These are phyloP conservation scores for Lottia scabra DNA, from an alignment of 2,888 invertebrate genomes.

Conservation along the genomic window DNA sequence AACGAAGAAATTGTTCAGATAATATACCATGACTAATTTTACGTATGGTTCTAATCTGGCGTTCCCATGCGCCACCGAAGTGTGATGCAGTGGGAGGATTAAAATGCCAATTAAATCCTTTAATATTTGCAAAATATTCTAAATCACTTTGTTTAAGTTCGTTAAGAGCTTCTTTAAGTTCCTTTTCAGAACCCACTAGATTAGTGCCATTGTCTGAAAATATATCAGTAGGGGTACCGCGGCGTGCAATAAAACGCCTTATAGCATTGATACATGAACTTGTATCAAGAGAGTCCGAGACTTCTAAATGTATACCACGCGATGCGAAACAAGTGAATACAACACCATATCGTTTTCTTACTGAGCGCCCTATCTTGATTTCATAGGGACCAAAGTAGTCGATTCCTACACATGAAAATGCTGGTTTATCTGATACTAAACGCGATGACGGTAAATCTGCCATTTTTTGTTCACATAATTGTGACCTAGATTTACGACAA, in stretches of 20 bases:
- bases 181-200: constrained; percentile 27
- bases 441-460: background rate
- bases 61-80: too few species aligned
- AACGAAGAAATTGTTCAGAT: constrained; percentile 12
- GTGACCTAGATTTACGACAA: background rate
- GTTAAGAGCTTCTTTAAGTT: too few species aligned
- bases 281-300: constrained; percentile 20
- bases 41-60: constrained; percentile 28
- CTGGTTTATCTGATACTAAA: background rate
- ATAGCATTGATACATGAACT: constrained; percentile 27
- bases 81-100: constrained; percentile 34
- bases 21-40: constrained; percentile 20
- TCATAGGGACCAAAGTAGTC: constrained; percentile 27
- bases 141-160: constrained; percentile 17
- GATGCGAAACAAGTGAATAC: constrained; percentile 27
- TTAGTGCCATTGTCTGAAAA: constrained; percentile 29
- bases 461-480: background rate
- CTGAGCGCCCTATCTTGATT: constrained; percentile 20
- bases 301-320: constrained; percentile 27
- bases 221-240: constrained; percentile 14
- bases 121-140: constrained; percentile 21
- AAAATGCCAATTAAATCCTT: constrained; percentile 27
- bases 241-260: constrained; percentile 18
- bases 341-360: constrained; percentile 27
- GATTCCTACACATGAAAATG: constrained; percentile 24